Evolutionary conservation across 2,888 invertebrate species (phyloP), one percentile per base, ranked within the genome.

Genomic region (Scotopteryx bipunctaria): DNA sequence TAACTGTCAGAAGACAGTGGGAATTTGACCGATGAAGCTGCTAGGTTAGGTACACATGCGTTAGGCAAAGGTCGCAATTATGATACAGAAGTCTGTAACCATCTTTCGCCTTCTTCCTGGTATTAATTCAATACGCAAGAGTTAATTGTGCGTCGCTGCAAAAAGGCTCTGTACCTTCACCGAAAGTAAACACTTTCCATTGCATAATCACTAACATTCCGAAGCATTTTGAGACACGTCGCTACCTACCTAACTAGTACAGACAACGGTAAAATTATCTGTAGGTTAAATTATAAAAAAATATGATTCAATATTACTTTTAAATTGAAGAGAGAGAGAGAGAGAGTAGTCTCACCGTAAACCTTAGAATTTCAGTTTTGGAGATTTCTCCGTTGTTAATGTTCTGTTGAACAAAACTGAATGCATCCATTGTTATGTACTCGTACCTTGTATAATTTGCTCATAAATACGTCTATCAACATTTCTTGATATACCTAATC

Each of bases 181-280:
- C 53, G 42, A 61, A 62, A 62, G 56, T 55, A 57, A 59, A 59
- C 57, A 62, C 62, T 62, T 62, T 62, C 62, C 31, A 56, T 62
- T 59, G 53, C 57, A 45, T 54, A 61, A 61, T 36, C 42, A 32
- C 44, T 44, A 38, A 38, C 53, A 54, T 54, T 51, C 50, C 42
- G 38, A 27, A 11, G 52, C 49, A 36, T 57, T 57, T 36, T 42
- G 41, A 49, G 49, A 49, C 42, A 40, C 16, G 29, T 23, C 8
- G 25, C 9, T 21, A 14, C 41, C 37, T 46, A 37, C 16, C 9
- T 19, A 31, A 16, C 3, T 16, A 8, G 11, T 21, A 32, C 31
- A 42, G 19, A 21, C 33, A 29, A 14, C 11, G 16, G 8, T 13
- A 11, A 41, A 14, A 27, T 40, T 29, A 27, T 16, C 27, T 40